phyloP scores from a whole-genome alignment of 2,113 vertebrate genomes.

The Colaptes auratus region DNA sequence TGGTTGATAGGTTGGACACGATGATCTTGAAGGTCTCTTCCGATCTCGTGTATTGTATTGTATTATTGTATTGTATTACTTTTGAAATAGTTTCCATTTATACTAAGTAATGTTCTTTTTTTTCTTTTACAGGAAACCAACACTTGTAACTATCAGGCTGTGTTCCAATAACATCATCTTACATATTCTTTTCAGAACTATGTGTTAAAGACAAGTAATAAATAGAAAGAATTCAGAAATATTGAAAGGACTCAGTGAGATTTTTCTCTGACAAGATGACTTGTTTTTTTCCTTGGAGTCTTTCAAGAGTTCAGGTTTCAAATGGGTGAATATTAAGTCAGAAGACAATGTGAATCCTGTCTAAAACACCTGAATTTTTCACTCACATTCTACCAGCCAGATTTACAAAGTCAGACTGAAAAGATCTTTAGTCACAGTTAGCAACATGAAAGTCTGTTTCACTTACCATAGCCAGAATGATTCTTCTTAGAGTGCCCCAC shows the following conservation, averaged over 20 bases:
- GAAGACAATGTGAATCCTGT: background rate
- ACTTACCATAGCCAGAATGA: background rate
- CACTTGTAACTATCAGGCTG: background rate
- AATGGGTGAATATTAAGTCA: background rate
- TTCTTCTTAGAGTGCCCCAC: background rate
- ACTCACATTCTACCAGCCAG: background rate
- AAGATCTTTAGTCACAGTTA: background rate
- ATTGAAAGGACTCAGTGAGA: background rate
- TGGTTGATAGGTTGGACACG: no score
- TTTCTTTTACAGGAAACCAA: background rate
- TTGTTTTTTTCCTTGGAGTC: constrained; percentile 1
- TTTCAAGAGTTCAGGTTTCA: background rate
- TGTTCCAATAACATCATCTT: constrained; percentile 23
- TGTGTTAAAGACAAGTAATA: background rate
- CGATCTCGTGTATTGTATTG: no score
- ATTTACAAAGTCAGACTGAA: background rate
- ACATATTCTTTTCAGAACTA: constrained; percentile 1
- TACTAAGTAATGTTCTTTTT: background rate
- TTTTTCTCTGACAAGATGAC: background rate
- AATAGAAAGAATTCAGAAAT: constrained; percentile 1
- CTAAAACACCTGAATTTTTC: background rate
- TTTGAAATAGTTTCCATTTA: background rate
- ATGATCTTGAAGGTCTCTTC: no score
- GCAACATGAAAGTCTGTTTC: background rate
- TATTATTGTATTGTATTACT: no score